Conservation (phyloP, 2,113 vertebrate species). For the Phylloscopus trochiloides region DNA sequence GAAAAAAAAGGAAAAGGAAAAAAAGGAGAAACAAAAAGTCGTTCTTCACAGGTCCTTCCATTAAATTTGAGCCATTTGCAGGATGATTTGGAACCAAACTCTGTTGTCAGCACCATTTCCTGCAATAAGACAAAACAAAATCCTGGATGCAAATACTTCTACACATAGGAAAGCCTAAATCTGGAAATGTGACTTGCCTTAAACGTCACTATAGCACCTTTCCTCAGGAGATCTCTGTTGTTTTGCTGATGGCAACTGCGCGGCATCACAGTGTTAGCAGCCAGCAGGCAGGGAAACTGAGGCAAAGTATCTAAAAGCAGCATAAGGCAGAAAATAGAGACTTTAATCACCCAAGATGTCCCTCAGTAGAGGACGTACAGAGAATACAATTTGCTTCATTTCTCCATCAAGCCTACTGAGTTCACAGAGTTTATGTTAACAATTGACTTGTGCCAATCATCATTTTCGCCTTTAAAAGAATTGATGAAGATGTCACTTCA, state of each 20-base stretch:
- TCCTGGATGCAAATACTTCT: neutral
- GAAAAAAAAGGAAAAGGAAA: accelerated
- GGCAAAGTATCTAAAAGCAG: neutral
- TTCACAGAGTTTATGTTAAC: neutral
- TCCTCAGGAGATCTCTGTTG: neutral
- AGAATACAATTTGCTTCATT: neutral
- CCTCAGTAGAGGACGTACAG: neutral
- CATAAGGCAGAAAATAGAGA: neutral
- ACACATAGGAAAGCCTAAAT: neutral
- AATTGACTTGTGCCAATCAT: neutral
- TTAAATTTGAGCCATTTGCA: neutral
- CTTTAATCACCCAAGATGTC: neutral
- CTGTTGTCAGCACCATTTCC: neutral
- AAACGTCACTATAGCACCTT: neutral
- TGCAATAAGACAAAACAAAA: neutral
- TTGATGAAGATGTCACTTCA: neutral
- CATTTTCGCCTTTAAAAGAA: neutral
- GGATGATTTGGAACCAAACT: neutral
- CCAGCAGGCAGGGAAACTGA: neutral
- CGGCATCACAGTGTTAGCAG: neutral
- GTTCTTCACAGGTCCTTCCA: neutral
- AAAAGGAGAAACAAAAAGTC: accelerated
- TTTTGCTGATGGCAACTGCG: neutral
- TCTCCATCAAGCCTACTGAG: neutral
- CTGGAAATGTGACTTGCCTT: neutral